These are phyloP conservation scores for Ficedula albicollis DNA, from an alignment of 2,797 vertebrate species.

Conservation along the genomic window DNA sequence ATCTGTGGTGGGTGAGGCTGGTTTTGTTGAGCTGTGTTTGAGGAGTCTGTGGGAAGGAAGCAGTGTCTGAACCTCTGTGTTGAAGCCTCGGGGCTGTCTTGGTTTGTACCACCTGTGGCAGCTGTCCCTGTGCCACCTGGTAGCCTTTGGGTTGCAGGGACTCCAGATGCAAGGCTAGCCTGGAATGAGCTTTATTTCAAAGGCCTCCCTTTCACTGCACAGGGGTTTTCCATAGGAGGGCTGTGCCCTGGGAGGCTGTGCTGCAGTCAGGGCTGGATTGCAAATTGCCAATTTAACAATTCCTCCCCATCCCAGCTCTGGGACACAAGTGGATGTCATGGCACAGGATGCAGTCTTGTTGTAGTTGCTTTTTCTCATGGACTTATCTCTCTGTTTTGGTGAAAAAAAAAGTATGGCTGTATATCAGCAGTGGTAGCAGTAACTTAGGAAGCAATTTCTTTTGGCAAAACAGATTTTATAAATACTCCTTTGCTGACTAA, in stretches of 20 bases:
- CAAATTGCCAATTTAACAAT: not conserved
- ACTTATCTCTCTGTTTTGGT: not conserved
- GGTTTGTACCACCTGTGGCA: not conserved
- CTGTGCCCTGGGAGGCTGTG: not conserved
- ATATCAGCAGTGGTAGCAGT: not conserved
- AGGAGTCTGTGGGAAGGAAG: not conserved
- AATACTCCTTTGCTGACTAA: not conserved
- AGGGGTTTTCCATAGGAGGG: not conserved
- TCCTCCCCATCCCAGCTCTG: not conserved
- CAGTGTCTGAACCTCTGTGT: not conserved
- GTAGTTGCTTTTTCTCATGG: not conserved
- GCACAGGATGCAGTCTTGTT: not conserved
- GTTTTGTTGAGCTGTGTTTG: not conserved
- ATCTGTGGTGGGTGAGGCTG: not conserved
- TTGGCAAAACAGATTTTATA: not conserved
- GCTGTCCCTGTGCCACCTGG: not conserved
- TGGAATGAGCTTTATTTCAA: not conserved
- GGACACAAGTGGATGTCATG: not conserved
- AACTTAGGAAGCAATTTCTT: not conserved
- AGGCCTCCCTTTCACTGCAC: not conserved
- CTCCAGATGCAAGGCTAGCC: not conserved
- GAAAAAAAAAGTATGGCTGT: not conserved
- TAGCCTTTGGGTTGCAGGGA: not conserved
- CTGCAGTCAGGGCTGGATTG: not conserved
- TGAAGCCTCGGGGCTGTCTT: not conserved